phyloP scores from a whole-genome alignment of 2,797 vertebrate genomes.

The Girardinus metallicus region DNA sequence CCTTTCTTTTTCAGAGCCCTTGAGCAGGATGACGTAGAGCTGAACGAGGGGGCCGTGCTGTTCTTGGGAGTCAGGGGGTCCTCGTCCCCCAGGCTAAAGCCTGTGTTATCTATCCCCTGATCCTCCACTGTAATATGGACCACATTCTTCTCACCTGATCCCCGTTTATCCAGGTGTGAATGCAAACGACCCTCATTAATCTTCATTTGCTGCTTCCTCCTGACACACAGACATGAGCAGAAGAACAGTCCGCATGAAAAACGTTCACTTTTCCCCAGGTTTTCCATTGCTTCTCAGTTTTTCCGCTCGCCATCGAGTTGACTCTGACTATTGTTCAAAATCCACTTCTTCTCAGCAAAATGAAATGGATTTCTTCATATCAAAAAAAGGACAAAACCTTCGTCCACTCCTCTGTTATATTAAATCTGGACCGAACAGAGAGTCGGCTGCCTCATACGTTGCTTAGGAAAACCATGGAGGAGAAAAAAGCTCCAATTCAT shows the following conservation, averaged over 20 bases:
- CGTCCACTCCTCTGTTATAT: slow-evolving; percentile 26
- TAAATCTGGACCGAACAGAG: slow-evolving; percentile 40
- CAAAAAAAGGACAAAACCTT: slow-evolving; percentile 28
- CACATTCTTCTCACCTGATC: slow-evolving; percentile 54
- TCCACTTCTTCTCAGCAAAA: slow-evolving; percentile 22
- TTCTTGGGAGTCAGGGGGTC: slow-evolving; percentile 37
- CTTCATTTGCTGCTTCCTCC: slow-evolving; percentile 50
- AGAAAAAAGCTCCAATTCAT: slow-evolving; percentile 41
- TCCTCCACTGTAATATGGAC: slow-evolving; percentile 76
- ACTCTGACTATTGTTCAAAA: slow-evolving; percentile 21
- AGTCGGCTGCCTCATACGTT: slow-evolving; percentile 62
- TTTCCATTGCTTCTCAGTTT: slow-evolving; percentile 15
- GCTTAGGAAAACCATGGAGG: slow-evolving; percentile 61
- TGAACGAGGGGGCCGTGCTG: slow-evolving; percentile 49
- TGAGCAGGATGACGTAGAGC: slow-evolving; percentile 61
- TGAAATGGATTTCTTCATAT: slow-evolving; percentile 27
- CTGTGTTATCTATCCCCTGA: slow-evolving; percentile 76
- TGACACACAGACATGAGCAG: slow-evolving; percentile 64
- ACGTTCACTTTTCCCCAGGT: slow-evolving; percentile 23
- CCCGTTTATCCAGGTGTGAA: slow-evolving; percentile 39
- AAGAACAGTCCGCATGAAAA: slow-evolving; percentile 58
- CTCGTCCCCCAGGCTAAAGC: slow-evolving; percentile 68
- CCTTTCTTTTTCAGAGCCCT: slow-evolving; percentile 65
- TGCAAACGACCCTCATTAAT: slow-evolving; percentile 38
- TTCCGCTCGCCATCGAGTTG: slow-evolving; percentile 38